Evolutionary conservation across 1,140 invertebrate species (phyloP), one percentile per base, ranked within the genome.

Genomic region (Asbolus verrucosus): DNA sequence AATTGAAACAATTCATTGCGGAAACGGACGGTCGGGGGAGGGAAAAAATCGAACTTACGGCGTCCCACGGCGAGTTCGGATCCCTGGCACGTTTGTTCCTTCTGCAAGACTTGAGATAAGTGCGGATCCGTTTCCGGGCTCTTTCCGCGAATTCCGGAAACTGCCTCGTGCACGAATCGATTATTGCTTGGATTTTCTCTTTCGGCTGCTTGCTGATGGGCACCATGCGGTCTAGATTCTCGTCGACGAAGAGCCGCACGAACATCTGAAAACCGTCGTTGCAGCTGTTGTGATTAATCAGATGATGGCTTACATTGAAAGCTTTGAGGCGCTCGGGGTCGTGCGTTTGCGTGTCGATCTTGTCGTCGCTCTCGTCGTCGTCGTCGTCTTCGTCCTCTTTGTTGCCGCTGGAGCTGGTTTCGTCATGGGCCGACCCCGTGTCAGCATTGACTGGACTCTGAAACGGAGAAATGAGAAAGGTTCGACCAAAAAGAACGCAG

Each of bases 181-280:
- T 95, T 78, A 98, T 98, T 6, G 96, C 96, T 81, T 98, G 95
- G 71, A 98, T 96, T 85, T 98, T 98, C 81, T 98, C 96, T 81
- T 98, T 98, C 2, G 96, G 96, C 83, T 98, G 96, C 81, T 97
- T 97, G 19, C 95, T 97, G 78, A 98, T 98, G 54, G 96, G 96
- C 69, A 98, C 94, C 84, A 96, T 96, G 77, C 96, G 88, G 79
- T 98, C 96, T 73, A 98, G 84, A 82, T 98, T 98, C 85, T 98
- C 96, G 81, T 98, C 96, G 36, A 98, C 96, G 83, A 98, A 98
- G 60, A 98, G 86, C 21, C 96, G 89, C 27, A 98, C 95, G 83
- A 98, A 98, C 96, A 98, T 98, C 95, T 98, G 87, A 36, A 85
- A 86, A 60, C n/a, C n/a, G n/a, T n/a, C n/a, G n/a, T n/a, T n/a